phyloP scores from a whole-genome alignment of 2,888 invertebrate genomes.

The Patella depressa region DNA sequence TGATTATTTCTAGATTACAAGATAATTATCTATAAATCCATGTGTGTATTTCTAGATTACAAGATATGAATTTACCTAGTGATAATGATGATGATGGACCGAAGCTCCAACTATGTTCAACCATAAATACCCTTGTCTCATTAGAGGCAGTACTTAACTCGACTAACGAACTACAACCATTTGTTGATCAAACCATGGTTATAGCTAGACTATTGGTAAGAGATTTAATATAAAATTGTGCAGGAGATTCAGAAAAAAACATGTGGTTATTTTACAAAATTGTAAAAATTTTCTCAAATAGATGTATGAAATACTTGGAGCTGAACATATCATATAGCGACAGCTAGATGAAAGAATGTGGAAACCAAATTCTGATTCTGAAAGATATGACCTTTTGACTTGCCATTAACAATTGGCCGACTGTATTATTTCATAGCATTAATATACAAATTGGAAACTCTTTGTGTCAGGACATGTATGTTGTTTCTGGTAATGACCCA shows the following conservation, averaged over 20 bases:
- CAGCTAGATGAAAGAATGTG: no score
- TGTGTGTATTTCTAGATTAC: conserved; percentile 41
- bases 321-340: no score
- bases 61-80: conserved; percentile 45
- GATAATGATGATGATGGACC: conserved; percentile 57
- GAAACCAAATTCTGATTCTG: no score
- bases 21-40: no score
- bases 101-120: conserved; percentile 63
- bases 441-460: no score
- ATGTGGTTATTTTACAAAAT: no score
- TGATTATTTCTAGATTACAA: no score
- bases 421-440: no score
- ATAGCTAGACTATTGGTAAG: conserved; percentile 84
- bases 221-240: neutral
- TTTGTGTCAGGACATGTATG: neutral
- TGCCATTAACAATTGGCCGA: no score
- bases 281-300: no score
- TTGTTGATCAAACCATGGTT: conserved; percentile 87
- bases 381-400: no score
- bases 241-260: neutral
- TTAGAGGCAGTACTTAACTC: conserved; percentile 89
- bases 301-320: no score
- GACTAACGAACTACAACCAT: conserved; percentile 84
- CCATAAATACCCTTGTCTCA: conserved; percentile 77
- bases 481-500: neutral